These are phyloP conservation scores for Lordiphosa clarofinis DNA, from an alignment of 1,140 invertebrate species.

Conservation along the genomic window DNA sequence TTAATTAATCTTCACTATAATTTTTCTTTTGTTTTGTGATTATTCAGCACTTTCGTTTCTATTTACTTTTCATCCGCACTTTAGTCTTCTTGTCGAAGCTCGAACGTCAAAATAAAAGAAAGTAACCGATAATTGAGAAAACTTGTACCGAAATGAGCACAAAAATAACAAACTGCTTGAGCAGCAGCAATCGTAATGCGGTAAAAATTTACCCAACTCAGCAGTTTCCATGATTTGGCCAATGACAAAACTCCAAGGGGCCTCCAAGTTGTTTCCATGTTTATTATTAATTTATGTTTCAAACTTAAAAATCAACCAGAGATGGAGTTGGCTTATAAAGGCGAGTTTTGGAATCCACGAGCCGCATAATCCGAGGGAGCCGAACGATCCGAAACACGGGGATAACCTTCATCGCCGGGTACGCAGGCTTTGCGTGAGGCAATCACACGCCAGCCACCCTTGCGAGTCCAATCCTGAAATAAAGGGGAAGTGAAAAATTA, in stretches of 20 bases:
- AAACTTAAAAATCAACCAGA: constrained; percentile 40
- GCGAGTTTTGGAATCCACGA: constrained; percentile 84
- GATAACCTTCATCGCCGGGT: constrained; percentile 85
- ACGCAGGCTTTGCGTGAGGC: constrained; percentile 80
- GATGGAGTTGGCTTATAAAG: constrained; percentile 30
- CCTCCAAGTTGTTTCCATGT: constrained; percentile 39
- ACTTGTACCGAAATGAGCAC: constrained; percentile 36
- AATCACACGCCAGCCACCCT: constrained; percentile 84
- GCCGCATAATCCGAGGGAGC: constrained; percentile 84
- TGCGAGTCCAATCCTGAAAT: constrained; percentile 85
- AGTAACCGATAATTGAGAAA: constrained; percentile 30
- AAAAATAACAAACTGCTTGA: constrained; percentile 40
- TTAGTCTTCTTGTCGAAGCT: constrained; percentile 2
- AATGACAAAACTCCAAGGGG: constrained; percentile 25
- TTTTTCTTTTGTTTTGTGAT: not conserved
- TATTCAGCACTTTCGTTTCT: not conserved
- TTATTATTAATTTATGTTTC: constrained; percentile 57
- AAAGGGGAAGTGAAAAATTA: not conserved
- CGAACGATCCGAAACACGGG: constrained; percentile 81
- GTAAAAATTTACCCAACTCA: constrained; percentile 28
- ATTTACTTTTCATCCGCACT: constrained; percentile 2
- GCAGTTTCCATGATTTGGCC: constrained; percentile 33
- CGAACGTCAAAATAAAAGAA: constrained; percentile 55
- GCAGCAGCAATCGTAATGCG: constrained; percentile 18
- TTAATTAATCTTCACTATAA: not conserved